Conservation (phyloP, 2,113 vertebrate genomes). For the Sorex araneus region DNA sequence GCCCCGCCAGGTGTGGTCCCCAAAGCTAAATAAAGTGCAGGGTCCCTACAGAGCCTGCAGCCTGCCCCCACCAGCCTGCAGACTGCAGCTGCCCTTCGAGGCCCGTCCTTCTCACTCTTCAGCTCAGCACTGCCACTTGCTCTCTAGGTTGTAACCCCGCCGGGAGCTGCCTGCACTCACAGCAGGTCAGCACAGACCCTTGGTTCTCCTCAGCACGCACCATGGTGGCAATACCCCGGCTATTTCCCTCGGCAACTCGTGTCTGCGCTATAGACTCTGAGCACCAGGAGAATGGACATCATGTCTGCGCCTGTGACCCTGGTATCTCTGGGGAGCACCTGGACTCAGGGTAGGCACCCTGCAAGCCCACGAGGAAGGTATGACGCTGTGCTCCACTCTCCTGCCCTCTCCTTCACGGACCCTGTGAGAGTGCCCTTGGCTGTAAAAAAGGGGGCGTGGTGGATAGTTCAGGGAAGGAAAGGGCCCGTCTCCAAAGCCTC, state of each 20-base stretch:
- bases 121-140: no score
- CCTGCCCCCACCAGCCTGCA: no score
- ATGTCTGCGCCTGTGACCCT: neutral
- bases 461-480: neutral
- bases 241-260: neutral
- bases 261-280: neutral
- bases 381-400: neutral
- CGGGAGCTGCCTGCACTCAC: no score
- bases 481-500: neutral
- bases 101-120: no score
- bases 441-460: neutral
- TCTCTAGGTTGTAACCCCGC: no score
- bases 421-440: neutral
- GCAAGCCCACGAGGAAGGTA: fast-evolving
- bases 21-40: no score
- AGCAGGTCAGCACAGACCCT: no score
- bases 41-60: no score
- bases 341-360: neutral
- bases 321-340: neutral
- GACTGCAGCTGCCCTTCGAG: no score
- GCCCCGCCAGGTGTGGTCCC: no score
- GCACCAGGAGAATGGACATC: neutral
- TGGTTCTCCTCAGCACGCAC: neutral
- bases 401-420: neutral
- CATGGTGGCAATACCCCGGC: neutral